These are phyloP conservation scores for Oxytorus armatus DNA, from an alignment of 2,888 invertebrate genomes.

Conservation along the genomic window DNA sequence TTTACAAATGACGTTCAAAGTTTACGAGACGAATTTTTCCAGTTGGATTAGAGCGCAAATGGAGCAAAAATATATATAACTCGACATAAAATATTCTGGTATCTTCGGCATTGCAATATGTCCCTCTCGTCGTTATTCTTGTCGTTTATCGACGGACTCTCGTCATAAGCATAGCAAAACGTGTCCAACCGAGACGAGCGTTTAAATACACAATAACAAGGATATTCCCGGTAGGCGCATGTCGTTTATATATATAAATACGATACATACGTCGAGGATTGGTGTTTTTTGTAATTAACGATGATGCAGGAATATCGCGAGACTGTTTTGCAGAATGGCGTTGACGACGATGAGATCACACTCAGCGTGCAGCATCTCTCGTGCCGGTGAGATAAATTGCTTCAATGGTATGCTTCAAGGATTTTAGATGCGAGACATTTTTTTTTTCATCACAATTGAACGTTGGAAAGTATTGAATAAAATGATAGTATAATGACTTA, in stretches of 20 bases:
- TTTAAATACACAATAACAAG: slow-evolving; percentile 33
- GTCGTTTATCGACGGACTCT: slow-evolving; percentile 4
- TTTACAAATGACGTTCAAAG: slow-evolving; percentile 9
- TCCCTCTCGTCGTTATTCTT: no score
- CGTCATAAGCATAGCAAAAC: neutral
- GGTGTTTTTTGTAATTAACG: slow-evolving; percentile 57
- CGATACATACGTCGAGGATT: slow-evolving; percentile 27
- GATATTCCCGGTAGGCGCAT: slow-evolving; percentile 8
- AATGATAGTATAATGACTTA: no score
- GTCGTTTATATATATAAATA: neutral
- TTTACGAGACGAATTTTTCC: slow-evolving; percentile 17
- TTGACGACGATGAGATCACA: slow-evolving; percentile 11
- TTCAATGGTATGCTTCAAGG: slow-evolving; percentile 14
- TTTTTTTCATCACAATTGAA: neutral
- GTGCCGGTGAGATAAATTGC: slow-evolving; percentile 3
- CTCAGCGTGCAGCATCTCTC: slow-evolving; percentile 31
- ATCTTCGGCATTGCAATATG: no score
- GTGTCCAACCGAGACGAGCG: slow-evolving; percentile 15
- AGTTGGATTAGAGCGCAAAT: neutral
- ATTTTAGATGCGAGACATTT: neutral
- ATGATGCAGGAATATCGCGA: slow-evolving; percentile 45
- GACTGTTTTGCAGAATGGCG: slow-evolving; percentile 27
- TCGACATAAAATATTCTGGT: no score
- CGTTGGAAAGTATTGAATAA: no score
- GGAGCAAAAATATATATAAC: neutral